phyloP scores from a whole-genome alignment of 1,140 invertebrate genomes.

The Meloidogyne chitwoodi region DNA sequence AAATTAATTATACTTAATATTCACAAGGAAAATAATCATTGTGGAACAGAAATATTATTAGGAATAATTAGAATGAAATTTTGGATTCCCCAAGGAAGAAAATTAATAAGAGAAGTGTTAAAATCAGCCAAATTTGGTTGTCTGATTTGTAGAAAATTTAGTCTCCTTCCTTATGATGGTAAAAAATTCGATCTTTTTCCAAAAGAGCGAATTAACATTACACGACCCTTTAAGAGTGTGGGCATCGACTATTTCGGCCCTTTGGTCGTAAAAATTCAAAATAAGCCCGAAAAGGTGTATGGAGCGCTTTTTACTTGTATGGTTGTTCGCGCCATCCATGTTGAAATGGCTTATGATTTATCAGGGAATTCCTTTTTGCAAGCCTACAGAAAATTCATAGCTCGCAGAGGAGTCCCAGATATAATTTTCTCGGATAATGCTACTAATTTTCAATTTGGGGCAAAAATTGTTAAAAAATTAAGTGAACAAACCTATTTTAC shows the following conservation, averaged over 20 bases:
- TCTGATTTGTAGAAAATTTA: neutral
- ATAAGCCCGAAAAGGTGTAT: neutral
- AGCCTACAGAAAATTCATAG: conserved; percentile 1
- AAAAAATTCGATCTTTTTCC: neutral
- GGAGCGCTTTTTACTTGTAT: conserved; percentile 9
- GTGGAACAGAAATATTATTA: neutral
- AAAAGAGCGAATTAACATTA: neutral
- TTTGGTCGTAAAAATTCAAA: neutral
- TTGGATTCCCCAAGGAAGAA: conserved; percentile 16
- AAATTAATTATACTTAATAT: neutral
- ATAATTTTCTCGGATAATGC: conserved; percentile 15
- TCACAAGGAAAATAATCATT: neutral
- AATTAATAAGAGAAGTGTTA: conserved; percentile 1
- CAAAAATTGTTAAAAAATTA: too few species aligned
- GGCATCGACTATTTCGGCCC: conserved; percentile 2
- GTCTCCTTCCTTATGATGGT: neutral
- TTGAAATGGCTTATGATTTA: conserved; percentile 1
- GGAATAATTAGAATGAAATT: conserved; percentile 4
- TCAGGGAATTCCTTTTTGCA: conserved; percentile 4
- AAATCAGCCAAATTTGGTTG: neutral
- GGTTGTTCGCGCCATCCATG: conserved; percentile 3
- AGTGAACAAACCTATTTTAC: conserved; percentile 7
- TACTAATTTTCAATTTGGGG: conserved; percentile 44
- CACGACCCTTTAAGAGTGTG: neutral
- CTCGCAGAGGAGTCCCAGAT: neutral